Conservation (phyloP, 2,113 vertebrate species). For the Rhineura floridana region DNA sequence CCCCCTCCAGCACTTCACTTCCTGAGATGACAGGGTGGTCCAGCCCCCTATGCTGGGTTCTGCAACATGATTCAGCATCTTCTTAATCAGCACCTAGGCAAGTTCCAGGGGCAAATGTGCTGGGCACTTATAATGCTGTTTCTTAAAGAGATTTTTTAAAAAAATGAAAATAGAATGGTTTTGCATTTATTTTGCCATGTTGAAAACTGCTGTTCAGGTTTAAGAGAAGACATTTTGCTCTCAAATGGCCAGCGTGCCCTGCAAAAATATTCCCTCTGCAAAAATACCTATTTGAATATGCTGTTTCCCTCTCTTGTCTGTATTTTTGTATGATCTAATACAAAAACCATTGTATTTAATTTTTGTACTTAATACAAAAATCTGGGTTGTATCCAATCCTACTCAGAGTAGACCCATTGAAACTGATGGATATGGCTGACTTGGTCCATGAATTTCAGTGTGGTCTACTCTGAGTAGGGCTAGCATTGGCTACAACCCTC, state of each 20-base stretch:
- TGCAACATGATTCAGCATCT: slow-evolving; percentile 41
- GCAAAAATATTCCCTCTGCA: too few species aligned
- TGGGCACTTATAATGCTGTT: background rate
- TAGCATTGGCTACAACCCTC: too few species aligned
- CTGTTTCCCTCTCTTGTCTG: background rate
- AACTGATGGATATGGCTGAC: too few species aligned
- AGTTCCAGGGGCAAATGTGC: background rate
- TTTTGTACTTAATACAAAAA: too few species aligned
- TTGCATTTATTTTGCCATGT: background rate
- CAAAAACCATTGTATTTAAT: too few species aligned
- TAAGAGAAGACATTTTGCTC: background rate
- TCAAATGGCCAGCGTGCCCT: background rate
- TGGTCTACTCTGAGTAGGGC: too few species aligned
- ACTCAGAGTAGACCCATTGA: too few species aligned
- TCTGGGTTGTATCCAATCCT: too few species aligned
- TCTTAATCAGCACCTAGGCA: background rate
- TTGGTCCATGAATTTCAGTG: too few species aligned
- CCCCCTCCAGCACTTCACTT: slow-evolving; percentile 27
- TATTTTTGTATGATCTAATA: background rate
- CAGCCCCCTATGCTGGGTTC: slow-evolving; percentile 50
- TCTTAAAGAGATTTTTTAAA: too few species aligned
- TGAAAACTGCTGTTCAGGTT: background rate
- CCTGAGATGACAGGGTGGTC: background rate
- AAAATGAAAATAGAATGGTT: background rate
- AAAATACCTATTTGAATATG: too few species aligned